Conservation (phyloP, 2,113 vertebrate genomes). For the Coreoperca whiteheadi region DNA sequence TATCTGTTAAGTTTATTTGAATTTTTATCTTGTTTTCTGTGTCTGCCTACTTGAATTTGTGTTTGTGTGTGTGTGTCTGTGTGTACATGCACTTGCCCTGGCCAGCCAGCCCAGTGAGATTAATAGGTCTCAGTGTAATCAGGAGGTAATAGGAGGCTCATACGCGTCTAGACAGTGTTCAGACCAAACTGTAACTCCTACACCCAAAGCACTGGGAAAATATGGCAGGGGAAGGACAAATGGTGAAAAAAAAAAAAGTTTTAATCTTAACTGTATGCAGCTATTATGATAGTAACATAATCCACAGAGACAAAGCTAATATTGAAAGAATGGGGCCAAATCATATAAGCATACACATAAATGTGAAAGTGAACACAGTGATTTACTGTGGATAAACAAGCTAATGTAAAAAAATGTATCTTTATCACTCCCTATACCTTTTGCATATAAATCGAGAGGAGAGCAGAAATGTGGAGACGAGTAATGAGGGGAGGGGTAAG, state of each 20-base stretch:
- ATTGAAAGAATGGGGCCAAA: constrained; percentile 41
- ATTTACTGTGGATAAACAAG: constrained; percentile 59
- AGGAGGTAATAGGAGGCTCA: constrained; percentile 71
- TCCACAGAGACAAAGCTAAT: constrained; percentile 29
- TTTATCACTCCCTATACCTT: constrained; percentile 51
- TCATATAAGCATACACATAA: not conserved
- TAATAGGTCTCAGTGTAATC: constrained; percentile 68
- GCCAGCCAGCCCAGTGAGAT: constrained; percentile 44
- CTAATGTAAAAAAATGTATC: constrained; percentile 38
- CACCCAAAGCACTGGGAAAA: constrained; percentile 53
- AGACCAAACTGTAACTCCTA: constrained; percentile 69
- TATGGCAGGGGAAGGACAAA: constrained; percentile 44
- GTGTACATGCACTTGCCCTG: constrained; percentile 2
- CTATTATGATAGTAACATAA: constrained; percentile 47
- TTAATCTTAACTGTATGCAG: constrained; percentile 32
- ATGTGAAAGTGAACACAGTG: constrained; percentile 8
- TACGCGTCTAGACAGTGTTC: constrained; percentile 74
- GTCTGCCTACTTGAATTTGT: not conserved
- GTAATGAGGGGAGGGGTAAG: constrained; percentile 51
- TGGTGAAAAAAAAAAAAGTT: not conserved
- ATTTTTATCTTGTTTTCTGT: not conserved
- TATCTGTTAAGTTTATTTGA: not conserved
- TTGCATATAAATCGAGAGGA: constrained; percentile 50
- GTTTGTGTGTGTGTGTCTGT: not conserved
- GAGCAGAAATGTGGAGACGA: constrained; percentile 42